Conservation (phyloP, 2,888 invertebrate species). For the Zygogramma bicolorata region DNA sequence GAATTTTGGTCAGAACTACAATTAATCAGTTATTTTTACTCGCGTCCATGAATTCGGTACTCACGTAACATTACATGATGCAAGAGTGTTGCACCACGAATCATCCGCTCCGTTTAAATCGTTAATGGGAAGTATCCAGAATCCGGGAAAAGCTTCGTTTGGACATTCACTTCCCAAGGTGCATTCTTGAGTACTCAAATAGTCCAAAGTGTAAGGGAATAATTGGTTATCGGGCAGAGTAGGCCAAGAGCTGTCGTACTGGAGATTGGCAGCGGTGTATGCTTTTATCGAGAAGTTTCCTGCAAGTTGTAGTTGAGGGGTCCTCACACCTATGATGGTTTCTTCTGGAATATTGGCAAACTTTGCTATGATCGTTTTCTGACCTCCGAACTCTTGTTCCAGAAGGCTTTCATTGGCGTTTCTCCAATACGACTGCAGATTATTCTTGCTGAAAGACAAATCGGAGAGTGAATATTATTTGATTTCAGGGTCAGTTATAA, state of each 20-base stretch:
- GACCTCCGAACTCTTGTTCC: conserved; percentile 62
- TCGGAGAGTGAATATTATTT: not conserved
- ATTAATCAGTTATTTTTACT: too few relatives aligned
- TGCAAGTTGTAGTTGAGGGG: conserved; percentile 71
- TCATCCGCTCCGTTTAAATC: conserved; percentile 68
- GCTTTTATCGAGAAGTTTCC: conserved; percentile 73
- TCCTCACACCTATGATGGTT: conserved; percentile 63
- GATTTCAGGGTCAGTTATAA: too few relatives aligned
- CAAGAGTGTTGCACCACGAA: conserved; percentile 71
- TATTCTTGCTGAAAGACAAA: conserved; percentile 48
- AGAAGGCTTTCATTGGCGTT: conserved; percentile 54
- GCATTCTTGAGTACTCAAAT: conserved; percentile 71
- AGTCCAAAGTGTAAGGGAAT: conserved; percentile 80
- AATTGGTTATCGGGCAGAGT: conserved; percentile 68
- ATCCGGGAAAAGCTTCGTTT: conserved; percentile 69
- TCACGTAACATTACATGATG: conserved; percentile 69
- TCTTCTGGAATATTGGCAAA: conserved; percentile 62
- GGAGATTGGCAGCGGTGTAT: conserved; percentile 67
- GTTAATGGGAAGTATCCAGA: conserved; percentile 78
- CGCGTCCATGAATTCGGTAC: too few relatives aligned
- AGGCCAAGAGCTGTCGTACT: conserved; percentile 76
- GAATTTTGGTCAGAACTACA: too few relatives aligned
- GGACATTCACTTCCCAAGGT: conserved; percentile 70
- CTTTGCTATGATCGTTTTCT: conserved; percentile 58
- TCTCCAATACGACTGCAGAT: conserved; percentile 59